Conservation (phyloP, 2,888 invertebrate species). For the Mystacides longicornis region DNA sequence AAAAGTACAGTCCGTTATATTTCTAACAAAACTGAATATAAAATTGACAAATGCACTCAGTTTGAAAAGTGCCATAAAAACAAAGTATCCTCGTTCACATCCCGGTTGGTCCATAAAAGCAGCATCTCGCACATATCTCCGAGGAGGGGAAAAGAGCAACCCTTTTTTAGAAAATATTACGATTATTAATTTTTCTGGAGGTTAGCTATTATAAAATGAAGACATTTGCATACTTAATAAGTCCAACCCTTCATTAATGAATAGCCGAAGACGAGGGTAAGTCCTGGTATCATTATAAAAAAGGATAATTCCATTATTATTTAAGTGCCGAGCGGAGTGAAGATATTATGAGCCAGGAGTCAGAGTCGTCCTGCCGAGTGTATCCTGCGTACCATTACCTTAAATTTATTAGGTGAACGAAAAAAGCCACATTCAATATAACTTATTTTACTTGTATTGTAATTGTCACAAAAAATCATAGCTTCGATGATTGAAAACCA, state of each 20-base stretch:
- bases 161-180: slow-evolving; percentile 19
- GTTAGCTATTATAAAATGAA: slow-evolving; percentile 20
- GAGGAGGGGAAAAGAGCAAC: neutral
- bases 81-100: neutral
- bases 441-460: too few relatives aligned
- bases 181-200: slow-evolving; percentile 19
- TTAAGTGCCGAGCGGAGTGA: too few relatives aligned
- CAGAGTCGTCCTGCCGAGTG: too few relatives aligned
- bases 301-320: neutral
- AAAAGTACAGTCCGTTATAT: too few relatives aligned
- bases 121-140: neutral
- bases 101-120: neutral
- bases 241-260: slow-evolving; percentile 3
- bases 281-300: neutral
- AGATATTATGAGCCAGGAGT: too few relatives aligned
- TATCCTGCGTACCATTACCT: too few relatives aligned
- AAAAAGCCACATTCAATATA: too few relatives aligned
- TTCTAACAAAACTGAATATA: too few relatives aligned
- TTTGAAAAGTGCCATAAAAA: slow-evolving; percentile 1
- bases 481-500: too few relatives aligned
- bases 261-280: slow-evolving; percentile 10
- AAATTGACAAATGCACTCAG: neutral
- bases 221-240: slow-evolving; percentile 26
- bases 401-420: too few relatives aligned
- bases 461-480: too few relatives aligned